Base-by-base conservation (phyloP, 2,113 vertebrate species). In the Gracilinanus agilis region DNA sequence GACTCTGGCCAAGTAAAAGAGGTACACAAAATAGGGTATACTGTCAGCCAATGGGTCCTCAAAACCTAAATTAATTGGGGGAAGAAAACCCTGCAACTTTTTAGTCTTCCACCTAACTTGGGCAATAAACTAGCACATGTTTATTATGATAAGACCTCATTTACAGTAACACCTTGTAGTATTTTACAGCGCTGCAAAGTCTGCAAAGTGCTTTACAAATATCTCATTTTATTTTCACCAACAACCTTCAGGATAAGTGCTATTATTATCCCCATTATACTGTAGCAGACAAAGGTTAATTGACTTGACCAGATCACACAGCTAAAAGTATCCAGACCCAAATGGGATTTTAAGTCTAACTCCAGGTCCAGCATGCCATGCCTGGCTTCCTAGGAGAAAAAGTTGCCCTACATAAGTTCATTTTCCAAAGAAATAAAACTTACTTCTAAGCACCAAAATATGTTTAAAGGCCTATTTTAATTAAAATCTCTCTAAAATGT, bases 131-230 rank as follows among this genome's bases (percentile, higher is more conserved):
- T 40, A 2, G 12, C 44, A 90, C 54, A 11, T 91, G 93, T 96
- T 90, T 92, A 1, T 49, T 93, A 54, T 9, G 92, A 13, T 93
- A 83, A 92, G 24, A 24, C 34, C 55, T 90, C 61, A 93, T 49
- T 40, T 58, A 89, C 2, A 21, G n/a, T 83, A 40, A 40, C 16
- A 83, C 10, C 11, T 34, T 2, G 49, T 2, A 67, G 67, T 83
- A 40, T 40, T 83, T 40, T 40, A 40, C 67, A 83, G 67, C 21
- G 19, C 7, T 83, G 21, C 23, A 83, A 83, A 19, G n/a, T 83
- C 40, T 40, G n/a, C n/a, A 19, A 75, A n/a, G 34, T 75, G 61
- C 34, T 75, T 75, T n/a, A 75, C 61, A 75, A 75, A 75, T 75
- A 21, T n/a, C 12, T 67, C 61, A 19, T 75, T 75, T 75, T 75